phyloP scores from a whole-genome alignment of 2,797 vertebrate genomes.

The Urosaurus nigricauda region DNA sequence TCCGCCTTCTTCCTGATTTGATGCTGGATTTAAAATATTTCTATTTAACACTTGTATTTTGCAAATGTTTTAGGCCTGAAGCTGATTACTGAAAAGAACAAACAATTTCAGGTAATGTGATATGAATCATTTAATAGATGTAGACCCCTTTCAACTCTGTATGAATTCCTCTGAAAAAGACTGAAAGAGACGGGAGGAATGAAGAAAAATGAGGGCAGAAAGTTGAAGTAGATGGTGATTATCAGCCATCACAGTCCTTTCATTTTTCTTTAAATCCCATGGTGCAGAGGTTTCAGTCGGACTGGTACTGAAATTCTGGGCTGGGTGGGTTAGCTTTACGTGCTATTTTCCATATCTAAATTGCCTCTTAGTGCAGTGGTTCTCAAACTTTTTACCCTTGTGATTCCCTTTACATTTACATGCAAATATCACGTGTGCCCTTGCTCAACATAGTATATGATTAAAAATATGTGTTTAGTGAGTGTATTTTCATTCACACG shows the following conservation, averaged over 20 bases:
- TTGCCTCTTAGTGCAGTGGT: neutral
- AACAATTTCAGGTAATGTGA: slow-evolving; percentile 80
- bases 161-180: neutral
- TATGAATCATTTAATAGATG: neutral
- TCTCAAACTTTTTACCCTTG: too few species aligned
- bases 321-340: neutral
- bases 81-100: slow-evolving; percentile 79
- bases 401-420: too few species aligned
- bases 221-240: neutral
- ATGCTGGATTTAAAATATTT: slow-evolving; percentile 62
- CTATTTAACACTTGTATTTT: slow-evolving; percentile 34
- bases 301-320: too few species aligned
- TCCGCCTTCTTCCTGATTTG: slow-evolving; percentile 36
- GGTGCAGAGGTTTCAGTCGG: neutral
- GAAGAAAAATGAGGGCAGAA: too few species aligned
- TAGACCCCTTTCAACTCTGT: neutral
- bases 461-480: too few species aligned
- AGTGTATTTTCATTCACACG: too few species aligned
- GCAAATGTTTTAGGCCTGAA: slow-evolving; percentile 72
- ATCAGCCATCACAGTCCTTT: neutral
- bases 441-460: too few species aligned
- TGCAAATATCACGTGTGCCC: too few species aligned
- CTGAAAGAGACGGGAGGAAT: neutral
- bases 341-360: neutral
- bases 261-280: neutral